phyloP scores from a whole-genome alignment of 2,888 invertebrate species.

The Drosophila leonis region DNA sequence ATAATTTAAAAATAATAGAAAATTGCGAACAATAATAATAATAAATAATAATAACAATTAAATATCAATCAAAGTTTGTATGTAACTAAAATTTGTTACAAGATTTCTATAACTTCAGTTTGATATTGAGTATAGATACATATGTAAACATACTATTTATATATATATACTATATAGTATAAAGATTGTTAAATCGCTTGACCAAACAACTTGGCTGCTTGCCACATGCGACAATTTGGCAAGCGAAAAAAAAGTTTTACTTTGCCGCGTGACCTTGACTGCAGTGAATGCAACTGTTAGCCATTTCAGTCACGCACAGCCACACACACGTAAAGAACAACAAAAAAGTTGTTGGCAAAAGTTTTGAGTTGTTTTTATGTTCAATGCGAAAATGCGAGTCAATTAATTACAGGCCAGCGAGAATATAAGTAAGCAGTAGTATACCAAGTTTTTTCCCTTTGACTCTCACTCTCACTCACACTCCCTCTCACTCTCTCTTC shows the following conservation, averaged over 20 bases:
- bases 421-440: slow-evolving; percentile 35
- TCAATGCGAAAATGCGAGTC: slow-evolving; percentile 71
- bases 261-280: slow-evolving; percentile 65
- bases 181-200: slow-evolving; percentile 7
- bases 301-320: slow-evolving; percentile 35
- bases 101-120: neutral
- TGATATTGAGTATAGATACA: neutral
- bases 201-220: slow-evolving; percentile 42
- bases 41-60: neutral
- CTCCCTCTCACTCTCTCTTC: neutral
- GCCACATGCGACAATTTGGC: slow-evolving; percentile 48
- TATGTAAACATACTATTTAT: neutral
- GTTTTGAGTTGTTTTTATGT: slow-evolving; percentile 59
- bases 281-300: slow-evolving; percentile 57
- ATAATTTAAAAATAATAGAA: too few relatives aligned
- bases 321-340: slow-evolving; percentile 1
- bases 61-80: neutral
- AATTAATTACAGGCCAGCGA: slow-evolving; percentile 71
- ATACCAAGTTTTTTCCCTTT: slow-evolving; percentile 1
- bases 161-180: neutral
- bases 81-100: neutral
- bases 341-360: slow-evolving; percentile 54
- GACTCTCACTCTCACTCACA: neutral
- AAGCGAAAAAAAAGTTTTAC: slow-evolving; percentile 22
- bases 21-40: neutral